Conservation (phyloP, 2,888 invertebrate species). For the Azorinus chamasolen region DNA sequence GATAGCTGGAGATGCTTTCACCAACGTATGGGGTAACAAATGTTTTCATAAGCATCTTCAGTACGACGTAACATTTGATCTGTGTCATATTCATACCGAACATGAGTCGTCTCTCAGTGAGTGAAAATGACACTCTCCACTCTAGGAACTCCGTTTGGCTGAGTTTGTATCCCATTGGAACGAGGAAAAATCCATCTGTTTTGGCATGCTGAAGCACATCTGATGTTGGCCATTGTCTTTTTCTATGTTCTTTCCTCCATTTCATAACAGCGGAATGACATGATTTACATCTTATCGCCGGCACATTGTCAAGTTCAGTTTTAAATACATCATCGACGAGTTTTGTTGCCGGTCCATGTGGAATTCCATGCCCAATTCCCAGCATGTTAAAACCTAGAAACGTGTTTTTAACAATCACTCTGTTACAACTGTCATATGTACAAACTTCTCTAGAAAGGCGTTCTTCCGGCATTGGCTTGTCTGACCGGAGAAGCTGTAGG, state of each 20-base stretch:
- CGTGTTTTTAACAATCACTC: background rate
- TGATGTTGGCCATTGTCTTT: slow-evolving; percentile 7
- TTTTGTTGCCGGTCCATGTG: slow-evolving; percentile 2
- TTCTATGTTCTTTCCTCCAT: background rate
- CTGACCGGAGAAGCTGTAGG: too few species aligned
- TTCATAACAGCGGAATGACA: background rate
- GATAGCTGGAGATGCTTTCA: too few species aligned
- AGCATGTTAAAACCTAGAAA: background rate
- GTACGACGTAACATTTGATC: slow-evolving; percentile 23
- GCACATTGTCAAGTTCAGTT: background rate
- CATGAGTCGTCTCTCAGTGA: slow-evolving; percentile 20
- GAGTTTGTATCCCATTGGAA: background rate
- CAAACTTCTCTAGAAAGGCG: background rate
- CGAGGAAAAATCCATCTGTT: background rate
- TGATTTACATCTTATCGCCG: slow-evolving; percentile 4
- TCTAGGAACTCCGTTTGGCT: too few species aligned
- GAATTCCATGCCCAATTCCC: background rate
- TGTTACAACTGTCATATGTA: background rate
- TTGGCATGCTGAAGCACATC: background rate
- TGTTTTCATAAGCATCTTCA: slow-evolving; percentile 23
- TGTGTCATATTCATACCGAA: slow-evolving; percentile 31
- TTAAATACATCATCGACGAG: too few species aligned
- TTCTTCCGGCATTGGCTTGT: slow-evolving; percentile 1
- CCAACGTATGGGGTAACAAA: background rate
- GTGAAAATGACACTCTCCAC: too few species aligned